These are phyloP conservation scores for Aselliscus stoliczkanus DNA, from an alignment of 2,797 vertebrate genomes.

Conservation along the genomic window DNA sequence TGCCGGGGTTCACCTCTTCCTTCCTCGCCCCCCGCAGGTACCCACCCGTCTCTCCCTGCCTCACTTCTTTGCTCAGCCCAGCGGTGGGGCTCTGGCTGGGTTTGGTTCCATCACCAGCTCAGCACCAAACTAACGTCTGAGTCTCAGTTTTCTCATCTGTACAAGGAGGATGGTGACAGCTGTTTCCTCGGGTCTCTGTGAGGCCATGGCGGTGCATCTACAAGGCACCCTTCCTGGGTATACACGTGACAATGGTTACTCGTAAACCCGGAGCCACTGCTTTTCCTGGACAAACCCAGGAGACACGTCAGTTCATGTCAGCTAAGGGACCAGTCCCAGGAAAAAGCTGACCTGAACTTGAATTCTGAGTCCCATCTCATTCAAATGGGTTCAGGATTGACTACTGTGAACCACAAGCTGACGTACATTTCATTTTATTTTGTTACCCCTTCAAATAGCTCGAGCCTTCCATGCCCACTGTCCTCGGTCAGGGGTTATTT, in stretches of 20 bases:
- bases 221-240: neutral
- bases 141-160: neutral
- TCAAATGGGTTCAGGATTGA: neutral
- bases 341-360: neutral
- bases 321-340: neutral
- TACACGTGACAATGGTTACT: neutral
- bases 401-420: neutral
- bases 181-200: no score
- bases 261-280: neutral
- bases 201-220: neutral
- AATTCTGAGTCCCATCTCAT: neutral
- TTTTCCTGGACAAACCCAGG: neutral
- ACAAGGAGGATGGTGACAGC: neutral
- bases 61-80: neutral
- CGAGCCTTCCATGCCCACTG: neutral
- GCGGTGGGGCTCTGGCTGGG: neutral
- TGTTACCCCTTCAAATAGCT: neutral
- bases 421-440: neutral
- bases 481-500: neutral
- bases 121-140: neutral
- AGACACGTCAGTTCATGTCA: neutral
- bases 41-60: neutral
- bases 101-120: neutral
- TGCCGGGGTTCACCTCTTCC: neutral
- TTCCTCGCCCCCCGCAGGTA: neutral